A percentile compares a stretch with the other conserved stretches of the same genome.
phyloP scores from a whole-genome alignment of 2,113 vertebrate species.

The Prunella fulvescens region DNA sequence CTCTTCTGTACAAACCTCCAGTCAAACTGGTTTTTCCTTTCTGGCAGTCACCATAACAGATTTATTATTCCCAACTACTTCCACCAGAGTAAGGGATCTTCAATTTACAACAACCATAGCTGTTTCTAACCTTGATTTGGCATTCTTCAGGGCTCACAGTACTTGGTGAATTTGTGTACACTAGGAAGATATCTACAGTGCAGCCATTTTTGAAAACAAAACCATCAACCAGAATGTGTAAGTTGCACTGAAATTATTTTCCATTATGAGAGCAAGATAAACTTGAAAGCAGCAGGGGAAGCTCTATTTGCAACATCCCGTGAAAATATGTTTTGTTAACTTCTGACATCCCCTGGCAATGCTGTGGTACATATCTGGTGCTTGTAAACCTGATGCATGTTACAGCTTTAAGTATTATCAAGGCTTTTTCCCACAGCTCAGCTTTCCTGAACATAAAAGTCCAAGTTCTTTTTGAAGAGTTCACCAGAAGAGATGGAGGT shows the following conservation, averaged over 20 bases:
- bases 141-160: not conserved
- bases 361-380: not conserved
- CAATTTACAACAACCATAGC: not conserved
- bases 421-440: not conserved
- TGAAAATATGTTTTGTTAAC: not conserved
- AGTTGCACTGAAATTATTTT: not conserved
- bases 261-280: not conserved
- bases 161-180: not conserved
- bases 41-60: not conserved
- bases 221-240: not conserved
- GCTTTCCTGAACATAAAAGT: not conserved
- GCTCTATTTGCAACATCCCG: not conserved
- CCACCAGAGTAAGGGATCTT: not conserved
- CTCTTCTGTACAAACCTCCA: not conserved
- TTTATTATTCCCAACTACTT: not conserved
- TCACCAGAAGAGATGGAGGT: not conserved
- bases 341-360: not conserved
- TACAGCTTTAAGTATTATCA: not conserved
- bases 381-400: not conserved
- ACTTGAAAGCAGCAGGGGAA: not conserved
- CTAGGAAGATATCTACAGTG: not conserved
- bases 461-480: not conserved
- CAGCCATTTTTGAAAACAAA: not conserved
- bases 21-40: slow-evolving; percentile 51
- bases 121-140: not conserved